Base-by-base conservation (phyloP, 1,140 invertebrate species). In the Heliconius melpomene region DNA sequence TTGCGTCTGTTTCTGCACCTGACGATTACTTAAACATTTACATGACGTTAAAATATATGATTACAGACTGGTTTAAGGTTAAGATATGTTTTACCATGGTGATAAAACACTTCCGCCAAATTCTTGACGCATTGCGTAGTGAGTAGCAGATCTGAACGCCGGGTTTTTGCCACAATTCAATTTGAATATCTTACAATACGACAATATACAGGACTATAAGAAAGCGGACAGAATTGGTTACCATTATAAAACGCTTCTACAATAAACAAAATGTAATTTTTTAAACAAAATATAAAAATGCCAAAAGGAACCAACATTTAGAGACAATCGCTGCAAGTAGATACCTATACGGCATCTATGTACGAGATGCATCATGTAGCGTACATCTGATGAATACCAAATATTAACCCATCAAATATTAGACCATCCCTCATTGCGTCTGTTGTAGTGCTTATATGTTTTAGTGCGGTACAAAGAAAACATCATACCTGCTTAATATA, bases 401-500 rank as follows among this genome's bases (percentile, higher is more conserved):
- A 23, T 75, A 60, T 60, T 75, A 36, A 77, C 60, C n/a, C n/a
- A n/a, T n/a, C n/a, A n/a, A n/a, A n/a, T n/a, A n/a, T 70, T 71
- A 29, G 70, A 71, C 23, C 50, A 60, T 66, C 36, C 40, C 46
- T 32, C 50, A 74, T 54, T 32, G 50, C 20, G n/a, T 70, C 29
- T 36, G 32, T 36, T 36, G 32, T 36, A 36, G 32, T 36, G 32
- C 32, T 36, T 36, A 66, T 26, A n/a, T 29, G 23, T 66, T 57
- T 57, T 23, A 57, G 2, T 18, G 18, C 5, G 7, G 50, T 52
- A 52, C 40, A 46, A 46, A 46, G 40, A 46, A 16, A 46, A 46
- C 13, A 46, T 46, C 40, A 46, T 16, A 46, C 3, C 0, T 46
- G 5, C 11, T 46, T 13, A 16, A 16, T 16, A 16, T 36, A 36